A percentile compares a stretch with the other conserved stretches of the same genome.
Conservation (phyloP, 2,797 vertebrate genomes). For the Melanotaenia trifasciata region DNA sequence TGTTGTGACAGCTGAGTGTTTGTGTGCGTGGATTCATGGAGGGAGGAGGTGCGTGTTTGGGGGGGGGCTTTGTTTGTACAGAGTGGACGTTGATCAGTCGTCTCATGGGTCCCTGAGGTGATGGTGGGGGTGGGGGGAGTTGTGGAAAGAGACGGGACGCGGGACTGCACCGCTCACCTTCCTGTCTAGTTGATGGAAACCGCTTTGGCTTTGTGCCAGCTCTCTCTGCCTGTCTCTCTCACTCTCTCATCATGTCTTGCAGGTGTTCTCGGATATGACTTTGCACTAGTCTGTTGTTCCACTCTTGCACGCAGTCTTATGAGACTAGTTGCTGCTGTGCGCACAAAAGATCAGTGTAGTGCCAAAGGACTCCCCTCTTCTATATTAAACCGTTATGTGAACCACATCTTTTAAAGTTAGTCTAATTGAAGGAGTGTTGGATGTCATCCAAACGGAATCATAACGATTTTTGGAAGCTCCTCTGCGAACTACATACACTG, state of each 20-base stretch:
- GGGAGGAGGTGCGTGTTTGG: background rate
- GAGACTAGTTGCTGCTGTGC: conserved; percentile 40
- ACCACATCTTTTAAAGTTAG: conserved; percentile 41
- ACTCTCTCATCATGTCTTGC: conserved; percentile 49
- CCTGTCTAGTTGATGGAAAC: conserved; percentile 67
- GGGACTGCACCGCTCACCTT: conserved; percentile 62
- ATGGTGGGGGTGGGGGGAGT: conserved; percentile 6
- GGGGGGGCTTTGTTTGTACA: conserved; percentile 68
- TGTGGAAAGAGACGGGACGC: conserved; percentile 21
- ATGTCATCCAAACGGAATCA: conserved; percentile 27
- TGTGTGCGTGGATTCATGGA: conserved; percentile 6
- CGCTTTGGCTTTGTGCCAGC: conserved; percentile 59
- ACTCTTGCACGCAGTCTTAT: conserved; percentile 29
- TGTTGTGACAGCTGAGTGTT: conserved; percentile 36
- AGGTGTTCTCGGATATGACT: conserved; percentile 72
- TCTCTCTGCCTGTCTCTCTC: background rate
- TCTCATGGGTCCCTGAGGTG: conserved; percentile 62
- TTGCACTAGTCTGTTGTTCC: conserved; percentile 40
- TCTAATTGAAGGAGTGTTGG: conserved; percentile 62
- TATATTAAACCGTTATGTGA: background rate
- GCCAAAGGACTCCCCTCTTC: background rate
- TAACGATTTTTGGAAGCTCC: conserved; percentile 17
- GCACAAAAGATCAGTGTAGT: conserved; percentile 36
- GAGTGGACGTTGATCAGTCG: conserved; percentile 69
- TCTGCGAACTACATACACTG: conserved; percentile 8